Base-by-base conservation (phyloP, 2,797 vertebrate species). In the Naso thynnoides region DNA sequence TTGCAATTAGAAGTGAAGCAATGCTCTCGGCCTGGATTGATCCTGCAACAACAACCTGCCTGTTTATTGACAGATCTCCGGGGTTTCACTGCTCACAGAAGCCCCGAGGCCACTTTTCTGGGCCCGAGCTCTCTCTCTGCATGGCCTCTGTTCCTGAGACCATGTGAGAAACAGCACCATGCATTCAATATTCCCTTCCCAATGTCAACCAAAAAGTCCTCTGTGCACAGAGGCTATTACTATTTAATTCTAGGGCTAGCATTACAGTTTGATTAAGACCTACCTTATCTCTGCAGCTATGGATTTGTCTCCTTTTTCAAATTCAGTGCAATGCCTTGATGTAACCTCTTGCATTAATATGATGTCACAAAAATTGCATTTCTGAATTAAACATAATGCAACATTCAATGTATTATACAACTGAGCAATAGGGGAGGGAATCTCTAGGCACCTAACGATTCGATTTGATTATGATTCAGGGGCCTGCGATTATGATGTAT, bases 31-130 rank as follows among this genome's bases (percentile, higher is more conserved):
- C 81, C 39, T 27, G 62, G 60, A 93, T 92, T 91, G 93, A 94
- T 93, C 81, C 82, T 55, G 81, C 86, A 89, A 88, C 86, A 84
- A 88, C 84, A 89, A 79, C 72, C 82, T 74, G 82, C 78, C 87
- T 92, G 88, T 91, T 85, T 93, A 94, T 92, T 82, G 91, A 93
- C 84, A 73, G 79, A 89, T 85, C 88, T 87, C 82, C 41, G 36
- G 83, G 85, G 75, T 84, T 85, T 60, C 72, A 65, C 58, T 75
- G 88, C 76, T 83, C 83, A 82, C 74, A 78, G 64, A 86, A 76
- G 87, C 82, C 91, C 87, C 11, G 52, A 72, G 91, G 91, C 86
- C 80, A 83, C 84, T 79, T 63, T 52, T 52, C 49, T 55, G 47
- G 78, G 68, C 55, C 42, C 73, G 31, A 29, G 56, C 71, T 73